phyloP scores from a whole-genome alignment of 2,888 invertebrate species.

The Mythimna lalbum region DNA sequence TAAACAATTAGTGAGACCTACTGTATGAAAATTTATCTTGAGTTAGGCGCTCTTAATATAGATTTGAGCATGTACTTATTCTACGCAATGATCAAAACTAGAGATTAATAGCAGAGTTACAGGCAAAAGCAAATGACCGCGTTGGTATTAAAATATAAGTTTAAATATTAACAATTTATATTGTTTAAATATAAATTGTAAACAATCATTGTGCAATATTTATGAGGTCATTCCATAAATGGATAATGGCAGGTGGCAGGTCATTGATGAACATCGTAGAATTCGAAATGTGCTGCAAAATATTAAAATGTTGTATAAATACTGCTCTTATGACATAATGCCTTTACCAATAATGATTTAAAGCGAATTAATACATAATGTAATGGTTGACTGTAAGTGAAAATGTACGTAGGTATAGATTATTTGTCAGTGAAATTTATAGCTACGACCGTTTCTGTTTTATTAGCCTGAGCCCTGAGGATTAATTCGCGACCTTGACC shows the following conservation, averaged over 20 bases:
- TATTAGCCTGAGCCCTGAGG: background rate
- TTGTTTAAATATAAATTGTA: too few relatives aligned
- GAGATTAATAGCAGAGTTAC: background rate
- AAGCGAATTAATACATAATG: background rate
- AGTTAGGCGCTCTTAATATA: background rate
- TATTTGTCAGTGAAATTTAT: too few relatives aligned
- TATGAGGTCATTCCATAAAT: background rate
- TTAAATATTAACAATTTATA: background rate
- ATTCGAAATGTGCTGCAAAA: background rate
- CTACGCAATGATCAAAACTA: background rate
- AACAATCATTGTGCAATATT: background rate
- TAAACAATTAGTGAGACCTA: too few relatives aligned
- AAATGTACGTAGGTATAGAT: background rate
- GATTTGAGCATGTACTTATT: background rate
- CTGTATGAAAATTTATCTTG: too few relatives aligned
- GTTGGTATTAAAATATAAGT: too few relatives aligned
- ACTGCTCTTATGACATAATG: background rate
- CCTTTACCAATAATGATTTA: background rate
- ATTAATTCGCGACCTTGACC: background rate
- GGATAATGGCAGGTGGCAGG: background rate
- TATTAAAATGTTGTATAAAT: background rate
- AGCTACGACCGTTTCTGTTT: background rate
- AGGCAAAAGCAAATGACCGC: too few relatives aligned
- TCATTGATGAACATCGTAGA: background rate
- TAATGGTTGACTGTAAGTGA: background rate